These are phyloP conservation scores for Podocnemis expansa DNA, from an alignment of 2,113 vertebrate genomes.

Conservation along the genomic window DNA sequence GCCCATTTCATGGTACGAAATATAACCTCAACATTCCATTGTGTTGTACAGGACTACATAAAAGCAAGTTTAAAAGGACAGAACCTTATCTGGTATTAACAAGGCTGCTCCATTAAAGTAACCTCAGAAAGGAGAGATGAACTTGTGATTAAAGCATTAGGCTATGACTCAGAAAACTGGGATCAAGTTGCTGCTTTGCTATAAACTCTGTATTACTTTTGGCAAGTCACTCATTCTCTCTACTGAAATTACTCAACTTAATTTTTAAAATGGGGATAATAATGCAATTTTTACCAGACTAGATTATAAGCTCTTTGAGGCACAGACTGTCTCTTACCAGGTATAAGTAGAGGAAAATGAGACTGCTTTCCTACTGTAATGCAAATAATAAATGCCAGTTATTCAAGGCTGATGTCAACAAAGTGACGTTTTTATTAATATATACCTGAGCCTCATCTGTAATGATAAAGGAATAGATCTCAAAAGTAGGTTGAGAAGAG, in stretches of 20 bases:
- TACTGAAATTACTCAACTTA: neutral
- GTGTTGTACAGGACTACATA: neutral
- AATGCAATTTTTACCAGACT: neutral
- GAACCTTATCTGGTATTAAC: neutral
- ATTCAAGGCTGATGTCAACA: neutral
- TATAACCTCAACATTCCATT: neutral
- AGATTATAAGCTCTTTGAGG: neutral
- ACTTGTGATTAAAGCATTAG: neutral
- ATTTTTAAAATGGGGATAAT: neutral
- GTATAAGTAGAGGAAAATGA: neutral
- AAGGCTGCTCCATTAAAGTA: neutral
- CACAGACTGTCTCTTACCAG: neutral
- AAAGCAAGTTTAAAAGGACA: neutral
- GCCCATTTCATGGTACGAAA: neutral
- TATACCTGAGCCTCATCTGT: no score
- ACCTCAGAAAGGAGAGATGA: neutral
- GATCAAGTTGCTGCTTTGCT: neutral
- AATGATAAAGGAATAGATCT: neutral
- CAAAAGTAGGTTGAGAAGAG: neutral
- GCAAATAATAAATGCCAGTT: neutral
- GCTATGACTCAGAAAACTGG: neutral
- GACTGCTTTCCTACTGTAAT: neutral
- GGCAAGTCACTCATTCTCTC: neutral
- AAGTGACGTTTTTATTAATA: neutral
- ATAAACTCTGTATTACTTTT: neutral